phyloP scores from a whole-genome alignment of 1,140 invertebrate species.

The Polypedilum vanderplanki region DNA sequence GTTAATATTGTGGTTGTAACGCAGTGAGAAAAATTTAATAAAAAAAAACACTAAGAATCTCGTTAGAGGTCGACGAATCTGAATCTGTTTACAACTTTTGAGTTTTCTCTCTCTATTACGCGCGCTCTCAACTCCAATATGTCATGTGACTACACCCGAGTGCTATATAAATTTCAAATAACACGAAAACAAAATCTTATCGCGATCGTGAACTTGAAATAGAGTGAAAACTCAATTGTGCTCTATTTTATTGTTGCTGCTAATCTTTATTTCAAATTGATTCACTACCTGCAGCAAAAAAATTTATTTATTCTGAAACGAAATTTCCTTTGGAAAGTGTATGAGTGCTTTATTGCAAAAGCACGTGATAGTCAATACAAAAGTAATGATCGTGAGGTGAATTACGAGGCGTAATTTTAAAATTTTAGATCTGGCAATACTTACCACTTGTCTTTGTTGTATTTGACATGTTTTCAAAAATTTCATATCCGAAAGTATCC shows the following conservation, averaged over 20 bases:
- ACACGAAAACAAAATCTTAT: neutral
- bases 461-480: neutral
- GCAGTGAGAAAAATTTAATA: no score
- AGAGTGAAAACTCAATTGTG: neutral
- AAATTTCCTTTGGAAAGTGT: no score
- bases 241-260: neutral
- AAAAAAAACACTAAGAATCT: no score
- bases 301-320: no score
- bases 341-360: neutral
- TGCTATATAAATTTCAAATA: neutral
- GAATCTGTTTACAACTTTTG: neutral
- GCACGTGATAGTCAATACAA: neutral
- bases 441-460: neutral
- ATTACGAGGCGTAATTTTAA: neutral
- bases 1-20: no score
- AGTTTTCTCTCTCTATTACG: neutral
- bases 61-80: neutral
- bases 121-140: no score
- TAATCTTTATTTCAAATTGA: no score
- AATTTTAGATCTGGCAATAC: neutral
- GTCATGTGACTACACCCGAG: neutral
- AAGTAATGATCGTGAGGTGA: neutral
- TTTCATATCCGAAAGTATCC: neutral
- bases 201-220: neutral
- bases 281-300: no score